phyloP scores from a whole-genome alignment of 2,113 vertebrate species.

The Platichthys stellatus region DNA sequence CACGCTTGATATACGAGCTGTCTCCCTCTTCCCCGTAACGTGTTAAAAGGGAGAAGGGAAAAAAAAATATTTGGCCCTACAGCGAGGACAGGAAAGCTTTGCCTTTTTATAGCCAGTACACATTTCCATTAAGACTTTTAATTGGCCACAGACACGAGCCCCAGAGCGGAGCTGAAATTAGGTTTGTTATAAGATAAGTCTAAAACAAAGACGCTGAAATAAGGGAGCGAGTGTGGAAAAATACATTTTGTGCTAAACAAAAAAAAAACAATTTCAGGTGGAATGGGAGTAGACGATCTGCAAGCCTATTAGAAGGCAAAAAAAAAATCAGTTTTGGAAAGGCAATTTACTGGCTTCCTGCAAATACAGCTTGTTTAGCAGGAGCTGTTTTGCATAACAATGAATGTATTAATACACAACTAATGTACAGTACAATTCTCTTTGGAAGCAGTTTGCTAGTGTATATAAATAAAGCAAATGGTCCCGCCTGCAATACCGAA shows the following conservation, averaged over 20 bases:
- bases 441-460: constrained; percentile 35
- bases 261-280: constrained; percentile 48
- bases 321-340: constrained; percentile 18
- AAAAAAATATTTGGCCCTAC: constrained; percentile 19
- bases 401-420: constrained; percentile 44
- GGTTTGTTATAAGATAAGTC: background rate
- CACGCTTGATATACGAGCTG: constrained; percentile 26
- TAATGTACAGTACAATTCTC: constrained; percentile 41
- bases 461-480: constrained; percentile 42
- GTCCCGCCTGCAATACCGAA: constrained; percentile 9
- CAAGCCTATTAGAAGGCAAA: constrained; percentile 36
- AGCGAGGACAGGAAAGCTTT: constrained; percentile 50
- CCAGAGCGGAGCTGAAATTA: constrained; percentile 64
- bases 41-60: constrained; percentile 14
- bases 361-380: constrained; percentile 37
- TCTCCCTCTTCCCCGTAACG: constrained; percentile 13
- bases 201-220: constrained; percentile 54
- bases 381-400: constrained; percentile 62
- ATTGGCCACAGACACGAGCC: constrained; percentile 60
- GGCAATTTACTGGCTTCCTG: constrained; percentile 47
- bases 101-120: constrained; percentile 55
- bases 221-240: constrained; percentile 17
- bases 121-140: constrained; percentile 70
- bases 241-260: constrained; percentile 42
- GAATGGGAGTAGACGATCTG: constrained; percentile 42